Evolutionary conservation across 2,113 vertebrate species (phyloP).

Genomic region (Ginglymostoma cirratum): DNA sequence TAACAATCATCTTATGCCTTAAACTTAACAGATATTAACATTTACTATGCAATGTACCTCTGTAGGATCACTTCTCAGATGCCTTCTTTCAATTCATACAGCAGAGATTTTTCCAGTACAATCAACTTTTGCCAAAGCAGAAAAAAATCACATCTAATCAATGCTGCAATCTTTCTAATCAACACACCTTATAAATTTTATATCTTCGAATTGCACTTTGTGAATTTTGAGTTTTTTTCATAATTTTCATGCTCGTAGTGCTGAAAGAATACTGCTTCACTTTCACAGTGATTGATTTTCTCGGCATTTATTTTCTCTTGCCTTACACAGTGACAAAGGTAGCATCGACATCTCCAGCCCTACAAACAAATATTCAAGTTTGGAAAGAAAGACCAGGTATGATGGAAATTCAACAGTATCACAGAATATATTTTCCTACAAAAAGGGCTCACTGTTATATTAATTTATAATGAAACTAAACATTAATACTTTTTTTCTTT

Average conservation of each 20-base stretch:
- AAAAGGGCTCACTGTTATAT: neutral
- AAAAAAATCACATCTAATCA: neutral
- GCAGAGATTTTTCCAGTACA: neutral
- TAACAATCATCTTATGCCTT: neutral
- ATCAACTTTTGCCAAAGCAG: neutral
- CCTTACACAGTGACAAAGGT: neutral
- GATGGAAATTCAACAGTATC: neutral
- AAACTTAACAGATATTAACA: neutral
- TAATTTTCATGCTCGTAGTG: neutral
- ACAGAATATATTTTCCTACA: neutral
- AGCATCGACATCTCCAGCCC: neutral
- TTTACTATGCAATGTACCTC: neutral
- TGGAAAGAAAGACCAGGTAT: conserved; percentile 1
- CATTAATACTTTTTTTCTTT: neutral
- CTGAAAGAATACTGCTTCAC: neutral
- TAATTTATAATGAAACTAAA: neutral
- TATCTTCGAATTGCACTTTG: neutral
- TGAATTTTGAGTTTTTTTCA: neutral
- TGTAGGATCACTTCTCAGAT: neutral
- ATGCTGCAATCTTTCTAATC: neutral
- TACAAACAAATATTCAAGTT: neutral
- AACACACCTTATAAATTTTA: neutral
- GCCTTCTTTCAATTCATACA: neutral
- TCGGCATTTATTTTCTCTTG: neutral
- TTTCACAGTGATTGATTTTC: neutral